Evolutionary conservation across 1,140 invertebrate genomes (phyloP).

Genomic region (Colletes gigas): DNA sequence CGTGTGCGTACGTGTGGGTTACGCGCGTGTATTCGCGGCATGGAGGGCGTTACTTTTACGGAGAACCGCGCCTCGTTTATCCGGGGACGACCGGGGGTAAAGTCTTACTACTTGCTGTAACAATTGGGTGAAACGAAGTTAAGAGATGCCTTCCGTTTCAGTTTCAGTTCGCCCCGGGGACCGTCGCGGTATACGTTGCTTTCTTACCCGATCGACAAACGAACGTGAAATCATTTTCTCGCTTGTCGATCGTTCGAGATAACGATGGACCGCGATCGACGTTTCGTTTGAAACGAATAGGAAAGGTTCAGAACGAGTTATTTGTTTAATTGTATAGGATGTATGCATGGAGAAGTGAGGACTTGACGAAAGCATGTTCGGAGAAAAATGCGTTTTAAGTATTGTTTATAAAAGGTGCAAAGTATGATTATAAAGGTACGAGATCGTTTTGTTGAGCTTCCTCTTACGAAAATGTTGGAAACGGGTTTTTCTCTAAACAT

Average conservation of each 20-base stretch:
- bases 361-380: too few relatives aligned
- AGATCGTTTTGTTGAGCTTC: too few relatives aligned
- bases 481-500: too few relatives aligned
- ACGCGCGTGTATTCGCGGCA: neutral
- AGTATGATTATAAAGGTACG: too few relatives aligned
- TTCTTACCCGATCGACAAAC: neutral
- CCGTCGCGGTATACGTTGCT: too few relatives aligned
- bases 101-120: constrained; percentile 33
- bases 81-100: constrained; percentile 10
- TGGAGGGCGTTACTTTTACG: constrained; percentile 47
- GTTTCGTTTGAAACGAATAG: neutral
- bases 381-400: too few relatives aligned
- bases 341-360: too few relatives aligned
- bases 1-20: neutral
- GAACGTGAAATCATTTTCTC: neutral
- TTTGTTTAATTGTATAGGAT: too few relatives aligned
- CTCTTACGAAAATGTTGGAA: too few relatives aligned
- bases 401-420: too few relatives aligned
- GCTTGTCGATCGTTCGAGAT: neutral
- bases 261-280: neutral
- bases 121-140: constrained; percentile 31
- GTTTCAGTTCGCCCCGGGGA: neutral
- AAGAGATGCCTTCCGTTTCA: neutral
- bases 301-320: neutral
- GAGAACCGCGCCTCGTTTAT: constrained; percentile 52